These are phyloP conservation scores for Rhinella marina DNA, from an alignment of 2,797 vertebrate species.

Conservation along the genomic window DNA sequence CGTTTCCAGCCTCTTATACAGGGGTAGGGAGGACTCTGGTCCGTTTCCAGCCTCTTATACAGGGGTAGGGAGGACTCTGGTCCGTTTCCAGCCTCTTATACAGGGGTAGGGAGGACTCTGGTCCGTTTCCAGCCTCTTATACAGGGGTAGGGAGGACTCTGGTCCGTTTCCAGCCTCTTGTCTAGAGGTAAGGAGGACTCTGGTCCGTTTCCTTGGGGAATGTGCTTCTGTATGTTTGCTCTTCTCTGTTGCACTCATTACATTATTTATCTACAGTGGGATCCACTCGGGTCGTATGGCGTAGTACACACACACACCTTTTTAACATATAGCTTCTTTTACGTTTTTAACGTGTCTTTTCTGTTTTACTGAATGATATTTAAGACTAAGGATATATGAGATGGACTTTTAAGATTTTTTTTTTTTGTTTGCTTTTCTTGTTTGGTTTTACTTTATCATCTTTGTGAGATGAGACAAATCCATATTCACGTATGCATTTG, in stretches of 20 bases:
- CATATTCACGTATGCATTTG: conserved; percentile 8
- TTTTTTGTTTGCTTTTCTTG: neutral
- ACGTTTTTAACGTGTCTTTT: conserved; percentile 34
- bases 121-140: too few species aligned
- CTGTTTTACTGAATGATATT: conserved; percentile 41
- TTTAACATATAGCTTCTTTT: conserved; percentile 39
- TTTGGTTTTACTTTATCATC: conserved; percentile 34
- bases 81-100: too few species aligned
- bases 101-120: too few species aligned
- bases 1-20: too few species aligned
- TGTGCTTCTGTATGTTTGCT: conserved; percentile 43
- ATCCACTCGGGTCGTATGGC: neutral
- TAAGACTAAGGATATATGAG: conserved; percentile 26
- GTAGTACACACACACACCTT: neutral
- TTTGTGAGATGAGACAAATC: conserved; percentile 45
- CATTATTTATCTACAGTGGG: conserved; percentile 26
- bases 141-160: too few species aligned
- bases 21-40: too few species aligned
- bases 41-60: too few species aligned
- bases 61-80: too few species aligned
- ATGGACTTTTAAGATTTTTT: conserved; percentile 15
- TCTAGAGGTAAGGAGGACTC: too few species aligned
- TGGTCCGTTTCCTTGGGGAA: neutral
- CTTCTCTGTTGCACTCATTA: conserved; percentile 22
- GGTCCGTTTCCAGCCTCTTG: too few species aligned